These are phyloP conservation scores for Spilosoma lubricipeda DNA, from an alignment of 2,888 invertebrate genomes.

Conservation along the genomic window DNA sequence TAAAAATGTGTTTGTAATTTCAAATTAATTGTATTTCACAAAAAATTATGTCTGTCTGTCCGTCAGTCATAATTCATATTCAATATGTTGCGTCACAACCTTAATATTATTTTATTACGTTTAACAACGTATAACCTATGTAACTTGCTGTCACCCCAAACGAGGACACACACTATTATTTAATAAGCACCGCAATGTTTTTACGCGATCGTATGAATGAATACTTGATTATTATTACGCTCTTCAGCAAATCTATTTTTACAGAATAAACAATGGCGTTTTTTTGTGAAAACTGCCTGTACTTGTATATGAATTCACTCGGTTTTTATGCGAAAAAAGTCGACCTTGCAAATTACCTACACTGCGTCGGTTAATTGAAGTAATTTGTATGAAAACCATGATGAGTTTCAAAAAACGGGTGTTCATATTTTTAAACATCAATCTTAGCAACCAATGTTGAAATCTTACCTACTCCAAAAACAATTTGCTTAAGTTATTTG, in stretches of 20 bases:
- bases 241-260: constrained; percentile 23
- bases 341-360: not conserved
- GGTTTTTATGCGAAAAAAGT: not conserved
- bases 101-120: constrained; percentile 1
- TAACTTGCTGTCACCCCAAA: constrained; percentile 35
- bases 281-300: constrained; percentile 17
- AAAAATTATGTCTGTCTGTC: too few relatives aligned
- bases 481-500: not conserved
- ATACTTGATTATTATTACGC: constrained; percentile 33
- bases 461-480: not conserved
- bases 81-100: too few relatives aligned
- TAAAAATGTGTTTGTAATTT: too few relatives aligned
- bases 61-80: too few relatives aligned
- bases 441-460: not conserved
- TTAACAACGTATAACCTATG: constrained; percentile 4
- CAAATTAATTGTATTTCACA: too few relatives aligned
- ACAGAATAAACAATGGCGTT: constrained; percentile 8
- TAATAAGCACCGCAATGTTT: constrained; percentile 32
- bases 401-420: not conserved
- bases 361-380: not conserved
- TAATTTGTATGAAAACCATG: not conserved
- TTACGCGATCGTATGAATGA: constrained; percentile 32
- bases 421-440: not conserved
- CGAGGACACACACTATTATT: constrained; percentile 40
- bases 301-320: not conserved